phyloP scores from a whole-genome alignment of 2,113 vertebrate genomes.

The Shinisaurus crocodilurus region DNA sequence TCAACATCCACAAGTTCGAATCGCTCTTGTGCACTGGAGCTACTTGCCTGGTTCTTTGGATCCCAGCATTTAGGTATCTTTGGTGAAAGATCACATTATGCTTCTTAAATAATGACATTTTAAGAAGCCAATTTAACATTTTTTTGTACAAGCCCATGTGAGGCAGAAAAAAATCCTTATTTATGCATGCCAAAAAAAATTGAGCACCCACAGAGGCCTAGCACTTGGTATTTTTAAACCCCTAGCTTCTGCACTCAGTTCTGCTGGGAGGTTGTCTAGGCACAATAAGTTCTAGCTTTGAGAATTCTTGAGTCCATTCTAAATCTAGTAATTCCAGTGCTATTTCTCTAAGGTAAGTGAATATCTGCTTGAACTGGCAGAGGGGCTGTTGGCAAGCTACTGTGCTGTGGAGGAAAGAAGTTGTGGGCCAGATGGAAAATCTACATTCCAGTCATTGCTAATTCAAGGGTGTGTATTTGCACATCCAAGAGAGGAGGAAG shows the following conservation, averaged over 20 bases:
- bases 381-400: neutral
- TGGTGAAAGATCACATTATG: neutral
- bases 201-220: neutral
- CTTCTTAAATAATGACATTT: neutral
- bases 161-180: neutral
- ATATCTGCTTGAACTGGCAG: neutral
- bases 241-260: neutral
- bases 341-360: neutral
- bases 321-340: neutral
- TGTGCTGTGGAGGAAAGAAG: neutral
- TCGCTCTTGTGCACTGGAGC: neutral
- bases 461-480: slow-evolving; percentile 3
- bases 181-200: neutral
- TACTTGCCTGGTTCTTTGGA: neutral
- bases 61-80: neutral
- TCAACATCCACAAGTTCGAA: neutral
- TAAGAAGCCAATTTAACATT: neutral
- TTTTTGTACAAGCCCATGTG: neutral
- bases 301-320: neutral
- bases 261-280: neutral
- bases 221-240: neutral
- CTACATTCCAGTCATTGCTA: slow-evolving; percentile 21
- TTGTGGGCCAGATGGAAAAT: slow-evolving; percentile 9
- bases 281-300: neutral
- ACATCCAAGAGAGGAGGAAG: slow-evolving; percentile 7